A percentile compares a stretch with the other conserved stretches of the same genome.
These are phyloP conservation scores for Vimba vimba DNA, from an alignment of 2,113 vertebrate genomes.

Conservation along the genomic window DNA sequence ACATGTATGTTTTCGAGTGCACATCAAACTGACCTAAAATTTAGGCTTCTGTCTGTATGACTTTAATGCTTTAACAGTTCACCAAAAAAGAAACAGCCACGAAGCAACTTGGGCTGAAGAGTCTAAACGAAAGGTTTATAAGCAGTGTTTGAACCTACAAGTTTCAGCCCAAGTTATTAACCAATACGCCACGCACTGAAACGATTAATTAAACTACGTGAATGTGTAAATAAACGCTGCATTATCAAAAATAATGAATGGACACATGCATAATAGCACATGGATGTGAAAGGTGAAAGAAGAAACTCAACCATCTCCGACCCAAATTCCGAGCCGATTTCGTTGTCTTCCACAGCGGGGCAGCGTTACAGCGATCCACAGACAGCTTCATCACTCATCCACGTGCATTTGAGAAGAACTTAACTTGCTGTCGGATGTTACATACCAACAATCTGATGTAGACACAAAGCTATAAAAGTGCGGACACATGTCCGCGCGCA, in stretches of 20 bases:
- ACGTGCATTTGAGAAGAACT: slow-evolving; percentile 59
- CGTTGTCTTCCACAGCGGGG: slow-evolving; percentile 61
- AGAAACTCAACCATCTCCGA: background rate
- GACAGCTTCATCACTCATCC: slow-evolving; percentile 50
- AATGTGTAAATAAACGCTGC: slow-evolving; percentile 54
- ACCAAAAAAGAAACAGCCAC: background rate
- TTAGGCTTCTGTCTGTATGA: background rate
- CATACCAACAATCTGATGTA: slow-evolving; percentile 71
- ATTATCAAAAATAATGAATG: slow-evolving; percentile 67
- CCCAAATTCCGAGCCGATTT: slow-evolving; percentile 6
- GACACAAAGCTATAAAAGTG: slow-evolving; percentile 68
- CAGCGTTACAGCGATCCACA: slow-evolving; percentile 59
- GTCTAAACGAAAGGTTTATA: background rate
- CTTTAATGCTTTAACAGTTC: background rate
- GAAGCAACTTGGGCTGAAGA: background rate
- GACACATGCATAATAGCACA: slow-evolving; percentile 43
- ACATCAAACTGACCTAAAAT: background rate
- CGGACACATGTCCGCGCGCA: slow-evolving; percentile 47
- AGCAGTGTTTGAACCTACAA: background rate
- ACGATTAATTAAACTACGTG: background rate
- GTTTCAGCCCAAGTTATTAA: background rate
- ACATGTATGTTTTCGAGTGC: background rate
- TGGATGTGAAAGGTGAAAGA: background rate
- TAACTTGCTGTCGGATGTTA: slow-evolving; percentile 72
- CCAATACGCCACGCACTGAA: background rate